phyloP scores from a whole-genome alignment of 64 coral and sea anemone species.

The Pocillopora verrucosa region DNA sequence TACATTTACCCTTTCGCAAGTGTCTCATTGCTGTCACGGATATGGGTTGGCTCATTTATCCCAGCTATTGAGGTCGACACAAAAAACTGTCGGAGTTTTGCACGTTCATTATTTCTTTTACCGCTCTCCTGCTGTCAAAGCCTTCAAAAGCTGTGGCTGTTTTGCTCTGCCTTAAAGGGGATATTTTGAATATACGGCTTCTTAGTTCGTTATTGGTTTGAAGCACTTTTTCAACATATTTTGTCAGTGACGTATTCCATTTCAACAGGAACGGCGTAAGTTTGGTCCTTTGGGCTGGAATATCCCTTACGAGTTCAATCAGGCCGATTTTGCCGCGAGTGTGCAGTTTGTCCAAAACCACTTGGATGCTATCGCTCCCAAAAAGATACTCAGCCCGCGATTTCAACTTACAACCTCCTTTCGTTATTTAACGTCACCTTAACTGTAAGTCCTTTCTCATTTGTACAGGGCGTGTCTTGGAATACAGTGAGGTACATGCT shows the following conservation, averaged over 20 bases:
- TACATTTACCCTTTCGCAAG: too few species aligned
- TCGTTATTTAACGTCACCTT: too few species aligned
- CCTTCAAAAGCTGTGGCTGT: too few species aligned
- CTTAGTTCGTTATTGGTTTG: too few species aligned
- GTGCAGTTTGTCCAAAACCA: constrained; percentile 97
- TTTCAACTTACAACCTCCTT: neutral
- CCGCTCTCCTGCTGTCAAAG: too few species aligned
- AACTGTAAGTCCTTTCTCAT: neutral
- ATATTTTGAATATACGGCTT: too few species aligned
- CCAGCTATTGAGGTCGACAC: too few species aligned
- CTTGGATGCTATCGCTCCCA: constrained; percentile 85
- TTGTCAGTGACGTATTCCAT: neutral
- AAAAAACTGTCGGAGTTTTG: too few species aligned
- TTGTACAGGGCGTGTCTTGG: constrained; percentile 81
- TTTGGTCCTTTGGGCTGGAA: constrained; percentile 96
- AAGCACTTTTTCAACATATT: neutral
- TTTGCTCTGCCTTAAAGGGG: too few species aligned
- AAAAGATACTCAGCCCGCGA: constrained; percentile 40
- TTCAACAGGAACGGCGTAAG: constrained; percentile 86
- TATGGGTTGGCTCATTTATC: too few species aligned
- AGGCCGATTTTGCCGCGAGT: constrained; percentile 89
- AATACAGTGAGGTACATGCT: constrained; percentile 94
- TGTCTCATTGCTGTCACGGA: too few species aligned
- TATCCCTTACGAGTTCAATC: constrained; percentile 97
- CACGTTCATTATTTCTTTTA: too few species aligned